These are phyloP conservation scores for Stigmatopora argus DNA, from an alignment of 2,113 vertebrate genomes.

Conservation along the genomic window DNA sequence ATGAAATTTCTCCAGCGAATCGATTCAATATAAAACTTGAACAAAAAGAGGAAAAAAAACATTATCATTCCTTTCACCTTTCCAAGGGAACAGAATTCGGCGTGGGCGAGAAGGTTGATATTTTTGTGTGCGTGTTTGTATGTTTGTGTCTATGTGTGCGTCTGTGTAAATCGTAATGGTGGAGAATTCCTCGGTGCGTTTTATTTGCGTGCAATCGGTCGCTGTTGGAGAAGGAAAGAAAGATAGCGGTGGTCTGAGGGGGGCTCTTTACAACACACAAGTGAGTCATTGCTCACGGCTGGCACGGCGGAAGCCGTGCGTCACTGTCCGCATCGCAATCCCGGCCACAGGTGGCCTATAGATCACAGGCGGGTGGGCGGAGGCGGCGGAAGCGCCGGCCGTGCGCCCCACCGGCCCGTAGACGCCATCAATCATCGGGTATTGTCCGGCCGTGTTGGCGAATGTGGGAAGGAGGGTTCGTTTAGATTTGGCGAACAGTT, in stretches of 20 bases:
- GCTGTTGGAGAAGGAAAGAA: background rate
- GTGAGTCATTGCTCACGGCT: background rate
- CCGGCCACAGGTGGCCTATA: slow-evolving; percentile 57
- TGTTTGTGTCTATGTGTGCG: too few species aligned
- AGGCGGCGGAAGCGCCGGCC: slow-evolving; percentile 49
- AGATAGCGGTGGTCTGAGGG: slow-evolving; percentile 23
- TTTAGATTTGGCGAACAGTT: background rate
- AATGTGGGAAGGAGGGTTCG: slow-evolving; percentile 20
- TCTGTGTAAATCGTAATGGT: too few species aligned
- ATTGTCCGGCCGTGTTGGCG: slow-evolving; percentile 36
- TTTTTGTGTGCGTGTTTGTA: background rate
- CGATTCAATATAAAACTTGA: background rate
- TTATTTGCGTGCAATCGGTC: background rate
- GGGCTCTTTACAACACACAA: background rate
- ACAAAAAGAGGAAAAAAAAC: background rate
- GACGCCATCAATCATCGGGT: slow-evolving; percentile 59
- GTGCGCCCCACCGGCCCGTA: slow-evolving; percentile 38
- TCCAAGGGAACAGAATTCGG: background rate
- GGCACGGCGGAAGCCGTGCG: background rate
- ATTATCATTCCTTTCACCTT: background rate
- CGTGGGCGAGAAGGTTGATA: background rate
- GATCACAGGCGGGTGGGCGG: slow-evolving; percentile 51
- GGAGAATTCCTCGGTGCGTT: background rate
- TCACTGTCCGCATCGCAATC: slow-evolving; percentile 48
- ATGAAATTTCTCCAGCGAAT: background rate